A percentile compares a stretch with the other conserved stretches of the same genome.
Evolutionary conservation across 2,888 invertebrate genomes (phyloP).

Genomic region (Sphaerophoria rueppellii): DNA sequence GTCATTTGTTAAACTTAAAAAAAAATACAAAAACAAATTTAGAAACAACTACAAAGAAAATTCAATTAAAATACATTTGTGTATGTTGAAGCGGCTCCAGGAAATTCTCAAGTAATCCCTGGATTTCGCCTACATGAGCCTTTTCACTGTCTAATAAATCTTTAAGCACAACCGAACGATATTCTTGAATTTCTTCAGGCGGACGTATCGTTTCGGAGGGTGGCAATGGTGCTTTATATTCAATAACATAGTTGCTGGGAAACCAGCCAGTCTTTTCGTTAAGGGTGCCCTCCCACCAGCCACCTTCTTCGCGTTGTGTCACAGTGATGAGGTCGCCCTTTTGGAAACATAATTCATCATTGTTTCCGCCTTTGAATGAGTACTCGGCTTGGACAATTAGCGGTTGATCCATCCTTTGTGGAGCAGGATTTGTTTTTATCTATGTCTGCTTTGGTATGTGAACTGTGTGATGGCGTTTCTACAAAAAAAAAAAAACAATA

Average conservation of each 20-base stretch:
- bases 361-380: slow-evolving; percentile 97
- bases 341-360: slow-evolving; percentile 97
- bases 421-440: background rate
- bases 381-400: slow-evolving; percentile 93
- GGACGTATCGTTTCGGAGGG: slow-evolving; percentile 86
- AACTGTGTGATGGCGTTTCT: slow-evolving; percentile 48
- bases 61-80: slow-evolving; percentile 88
- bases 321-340: slow-evolving; percentile 98
- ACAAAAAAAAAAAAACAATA: slow-evolving; percentile 7
- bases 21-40: background rate
- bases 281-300: slow-evolving; percentile 99
- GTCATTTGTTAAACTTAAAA: slow-evolving; percentile 88
- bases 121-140: slow-evolving; percentile 94
- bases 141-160: slow-evolving; percentile 96
- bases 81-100: slow-evolving; percentile 93
- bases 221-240: slow-evolving; percentile 86
- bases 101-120: slow-evolving; percentile 92
- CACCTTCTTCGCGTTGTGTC: slow-evolving; percentile 97
- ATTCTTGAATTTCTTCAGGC: slow-evolving; percentile 89
- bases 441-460: slow-evolving; percentile 22
- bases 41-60: background rate
- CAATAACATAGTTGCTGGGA: slow-evolving; percentile 98
- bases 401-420: slow-evolving; percentile 80
- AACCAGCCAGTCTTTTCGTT: slow-evolving; percentile 99
- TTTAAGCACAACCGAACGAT: slow-evolving; percentile 92